Evolutionary conservation across 2,797 vertebrate species (phyloP), one percentile per base, ranked within the genome.

Genomic region (Cuculus canorus): DNA sequence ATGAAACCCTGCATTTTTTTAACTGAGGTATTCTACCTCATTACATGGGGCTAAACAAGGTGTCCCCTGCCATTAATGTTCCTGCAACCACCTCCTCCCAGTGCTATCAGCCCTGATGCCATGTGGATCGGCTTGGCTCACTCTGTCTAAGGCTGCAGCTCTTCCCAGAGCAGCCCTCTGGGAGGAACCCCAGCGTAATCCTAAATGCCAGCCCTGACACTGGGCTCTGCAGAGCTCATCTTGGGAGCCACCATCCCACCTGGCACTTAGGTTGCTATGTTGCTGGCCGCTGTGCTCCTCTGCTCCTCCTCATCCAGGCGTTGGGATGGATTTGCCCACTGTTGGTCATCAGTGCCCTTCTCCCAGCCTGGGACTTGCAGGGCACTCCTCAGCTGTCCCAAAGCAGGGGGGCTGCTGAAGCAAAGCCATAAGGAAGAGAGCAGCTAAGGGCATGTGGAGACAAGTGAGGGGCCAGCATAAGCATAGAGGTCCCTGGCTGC

Each of bases 191-290:
- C 32, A 33, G 10, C 8, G 17, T 35, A 48, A 47, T 24, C 25
- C 59, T 75, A 50, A 75, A 60, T 68, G 21, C 66, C 57, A 56
- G 23, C n/a, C 57, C 35, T 21, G 45, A 25, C 2, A 1, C 27
- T 45, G 35, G 11, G 45, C 63, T 68, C 82, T 72, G n/a, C 41
- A 53, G 57, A 64, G 33, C 37, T 88, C 12, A 2, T 54, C 56
- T n/a, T 7, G 0, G 1, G 47, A 17, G 9, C 10, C 83, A 48
- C 43, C 37, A 39, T 64, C 50, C 41, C 0, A 0, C 28, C 43
- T 54, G 47, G 17, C n/a, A 59, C 16, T 11, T 11, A 27, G 25
- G 13, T 47, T 86, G 33, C 60, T 6, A 0, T 8, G 32, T 52
- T 54, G 63, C 69, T 53, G 77, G 52, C 22, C 15, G 3, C 45